Evolutionary conservation across 92 coral and sea anemone genomes (phyloP).

Genomic region (Porites cylindrica): DNA sequence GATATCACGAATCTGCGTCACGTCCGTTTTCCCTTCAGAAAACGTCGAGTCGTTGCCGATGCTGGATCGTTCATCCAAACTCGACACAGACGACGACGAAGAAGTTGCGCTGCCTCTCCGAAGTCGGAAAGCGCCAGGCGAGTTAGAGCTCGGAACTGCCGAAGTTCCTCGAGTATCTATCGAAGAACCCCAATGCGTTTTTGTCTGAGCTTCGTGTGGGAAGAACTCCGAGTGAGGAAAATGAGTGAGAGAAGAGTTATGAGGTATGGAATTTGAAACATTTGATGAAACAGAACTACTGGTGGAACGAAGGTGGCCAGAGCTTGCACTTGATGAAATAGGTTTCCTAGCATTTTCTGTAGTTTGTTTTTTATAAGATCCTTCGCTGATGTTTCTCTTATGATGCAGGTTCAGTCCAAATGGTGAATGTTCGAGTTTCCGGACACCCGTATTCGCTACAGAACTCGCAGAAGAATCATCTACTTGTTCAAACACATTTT

Average conservation of each 20-base stretch:
- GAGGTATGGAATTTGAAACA: constrained; percentile 54
- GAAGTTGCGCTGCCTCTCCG: constrained; percentile 94
- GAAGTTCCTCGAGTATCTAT: constrained; percentile 63
- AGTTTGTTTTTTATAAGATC: constrained; percentile 53
- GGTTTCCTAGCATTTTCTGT: constrained; percentile 49
- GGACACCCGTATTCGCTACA: constrained; percentile 57
- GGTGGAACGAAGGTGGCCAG: constrained; percentile 63
- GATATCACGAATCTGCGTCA: constrained; percentile 92
- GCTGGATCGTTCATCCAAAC: constrained; percentile 93
- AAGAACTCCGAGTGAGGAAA: constrained; percentile 87
- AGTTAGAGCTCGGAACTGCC: constrained; percentile 27
- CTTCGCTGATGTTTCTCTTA: constrained; percentile 68
- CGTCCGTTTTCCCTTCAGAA: constrained; percentile 87
- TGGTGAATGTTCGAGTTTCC: constrained; percentile 90
- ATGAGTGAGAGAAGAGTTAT: constrained; percentile 61
- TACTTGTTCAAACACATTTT: constrained; percentile 64
- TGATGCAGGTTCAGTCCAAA: constrained; percentile 88
- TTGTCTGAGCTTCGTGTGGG: constrained; percentile 90
- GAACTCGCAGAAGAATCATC: constrained; percentile 80
- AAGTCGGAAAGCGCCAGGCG: constrained; percentile 53
- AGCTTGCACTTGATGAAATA: constrained; percentile 37
- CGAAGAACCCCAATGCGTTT: constrained; percentile 73
- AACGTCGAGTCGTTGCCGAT: constrained; percentile 85
- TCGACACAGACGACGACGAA: constrained; percentile 96
- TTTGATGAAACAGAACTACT: constrained; percentile 63